Evolutionary conservation across 2,113 vertebrate species (phyloP), one percentile per base, ranked within the genome.

Genomic region (Solea solea): DNA sequence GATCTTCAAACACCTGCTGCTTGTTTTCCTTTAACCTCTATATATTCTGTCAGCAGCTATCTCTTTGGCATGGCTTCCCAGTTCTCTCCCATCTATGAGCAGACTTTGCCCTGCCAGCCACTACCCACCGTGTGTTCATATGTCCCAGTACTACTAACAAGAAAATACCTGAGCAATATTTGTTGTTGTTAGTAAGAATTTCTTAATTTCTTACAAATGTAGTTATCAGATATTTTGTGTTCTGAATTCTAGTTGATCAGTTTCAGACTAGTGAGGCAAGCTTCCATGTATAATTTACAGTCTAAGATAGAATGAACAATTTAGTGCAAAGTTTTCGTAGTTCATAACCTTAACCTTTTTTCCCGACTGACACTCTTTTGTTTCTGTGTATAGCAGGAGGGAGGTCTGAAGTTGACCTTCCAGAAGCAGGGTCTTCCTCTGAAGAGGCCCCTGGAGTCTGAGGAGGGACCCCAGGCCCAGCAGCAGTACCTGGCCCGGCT

Each of bases 361-460:
- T 10, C 10, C 14, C 15, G 13, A 69, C 63, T 76, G 55, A 76
- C 63, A 46, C 54, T 9, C 12, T 56, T 76, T 34, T 58, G 11
- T 78, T 10, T 82, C 11, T 72, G n/a, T 66, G 13, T 46, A 53
- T 78, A 95, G 94, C 93, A 98, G 96, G 98, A 99, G 91, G 96
- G 96, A 82, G 95, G 97, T 86, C 94, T 99, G 89, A 99, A 99
- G 92, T 90, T 99, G 92, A 99, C 97, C 83, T 99, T 99, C 95
- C 98, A 99, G 93, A 99, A 99, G 92, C 97, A 99, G 90, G 97
- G 95, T 53, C 84, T 94, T 78, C 94, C 95, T 75, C 94, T 97
- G 81, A 99, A 98, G 90, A 96, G 97, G 69, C 94, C 96, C 3
- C 90, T 96, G 77, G 96, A 98, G 62, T 87, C 88, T 0, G 97